phyloP scores from a whole-genome alignment of 2,113 vertebrate species.

The Larimichthys crocea region DNA sequence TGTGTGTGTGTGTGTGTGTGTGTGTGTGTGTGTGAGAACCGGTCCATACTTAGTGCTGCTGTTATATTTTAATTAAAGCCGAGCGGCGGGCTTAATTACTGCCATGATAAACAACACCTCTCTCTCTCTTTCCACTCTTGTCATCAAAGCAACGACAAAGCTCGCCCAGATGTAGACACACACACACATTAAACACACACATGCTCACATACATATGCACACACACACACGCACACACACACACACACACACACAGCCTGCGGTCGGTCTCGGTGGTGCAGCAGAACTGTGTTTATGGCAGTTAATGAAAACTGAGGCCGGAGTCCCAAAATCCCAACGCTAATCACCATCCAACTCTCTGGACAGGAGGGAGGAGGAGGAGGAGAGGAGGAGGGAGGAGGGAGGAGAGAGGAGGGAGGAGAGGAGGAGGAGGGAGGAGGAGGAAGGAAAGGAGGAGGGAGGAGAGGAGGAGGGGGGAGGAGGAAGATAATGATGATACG shows the following conservation, averaged over 20 bases:
- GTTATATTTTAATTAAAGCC: slow-evolving; percentile 82
- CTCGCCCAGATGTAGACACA: slow-evolving; percentile 42
- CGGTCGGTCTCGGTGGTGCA: slow-evolving; percentile 61
- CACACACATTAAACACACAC: slow-evolving; percentile 34
- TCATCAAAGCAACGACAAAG: slow-evolving; percentile 65
- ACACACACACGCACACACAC: slow-evolving; percentile 15
- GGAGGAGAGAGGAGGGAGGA: background rate
- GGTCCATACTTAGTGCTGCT: slow-evolving; percentile 62
- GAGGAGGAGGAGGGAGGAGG: background rate
- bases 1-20: slow-evolving; percentile 2
- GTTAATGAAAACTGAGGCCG: slow-evolving; percentile 80
- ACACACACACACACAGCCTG: slow-evolving; percentile 46
- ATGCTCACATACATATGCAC: background rate
- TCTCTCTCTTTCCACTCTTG: slow-evolving; percentile 31
- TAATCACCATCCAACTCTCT: slow-evolving; percentile 81
- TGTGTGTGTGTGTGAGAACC: slow-evolving; percentile 23
- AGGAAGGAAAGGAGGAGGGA: background rate
- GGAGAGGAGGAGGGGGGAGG: background rate
- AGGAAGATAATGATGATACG: slow-evolving; percentile 10
- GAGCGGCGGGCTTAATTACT: slow-evolving; percentile 77
- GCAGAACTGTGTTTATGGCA: slow-evolving; percentile 79
- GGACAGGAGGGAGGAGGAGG: slow-evolving; percentile 39
- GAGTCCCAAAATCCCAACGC: slow-evolving; percentile 76
- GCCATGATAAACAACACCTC: slow-evolving; percentile 78
- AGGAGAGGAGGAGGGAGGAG: background rate